phyloP scores from a whole-genome alignment of 2,113 vertebrate species.

The Henicopernis longicauda region DNA sequence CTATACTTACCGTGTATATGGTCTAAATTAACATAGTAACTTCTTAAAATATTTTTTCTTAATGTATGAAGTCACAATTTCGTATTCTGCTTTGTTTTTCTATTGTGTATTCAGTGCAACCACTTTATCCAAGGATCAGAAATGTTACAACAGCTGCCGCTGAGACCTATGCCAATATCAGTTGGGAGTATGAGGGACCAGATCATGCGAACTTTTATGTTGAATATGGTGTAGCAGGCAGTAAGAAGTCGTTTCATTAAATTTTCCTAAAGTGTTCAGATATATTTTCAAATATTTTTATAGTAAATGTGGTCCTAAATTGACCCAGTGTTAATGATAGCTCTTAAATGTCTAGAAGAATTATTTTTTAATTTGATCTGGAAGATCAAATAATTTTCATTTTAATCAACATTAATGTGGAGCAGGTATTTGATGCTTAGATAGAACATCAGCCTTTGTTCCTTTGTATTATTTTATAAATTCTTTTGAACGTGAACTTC shows the following conservation, averaged over 20 bases:
- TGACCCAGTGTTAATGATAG: constrained; percentile 14
- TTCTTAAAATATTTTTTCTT: background rate
- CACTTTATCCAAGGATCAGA: constrained; percentile 80
- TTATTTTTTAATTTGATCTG: background rate
- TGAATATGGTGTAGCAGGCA: constrained; percentile 91
- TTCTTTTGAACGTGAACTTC: background rate
- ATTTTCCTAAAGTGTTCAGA: constrained; percentile 46
- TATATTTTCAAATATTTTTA: constrained; percentile 31
- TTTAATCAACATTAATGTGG: background rate
- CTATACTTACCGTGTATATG: background rate
- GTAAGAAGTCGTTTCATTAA: constrained; percentile 82
- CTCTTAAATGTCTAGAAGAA: background rate
- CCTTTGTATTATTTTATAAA: constrained; percentile 38
- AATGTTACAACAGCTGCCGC: constrained; percentile 82
- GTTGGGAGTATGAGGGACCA: constrained; percentile 93
- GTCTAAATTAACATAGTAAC: constrained; percentile 4
- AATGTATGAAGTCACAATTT: constrained; percentile 39
- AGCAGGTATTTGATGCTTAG: background rate
- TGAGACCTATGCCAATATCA: constrained; percentile 87
- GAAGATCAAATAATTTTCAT: background rate
- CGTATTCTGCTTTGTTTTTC: constrained; percentile 79
- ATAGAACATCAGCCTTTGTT: constrained; percentile 28
- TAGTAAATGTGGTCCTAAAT: background rate
- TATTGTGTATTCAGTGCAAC: constrained; percentile 79
- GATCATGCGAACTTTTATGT: constrained; percentile 86